These are phyloP conservation scores for Rhopalosiphum maidis DNA, from an alignment of 1,140 invertebrate species.

Conservation along the genomic window DNA sequence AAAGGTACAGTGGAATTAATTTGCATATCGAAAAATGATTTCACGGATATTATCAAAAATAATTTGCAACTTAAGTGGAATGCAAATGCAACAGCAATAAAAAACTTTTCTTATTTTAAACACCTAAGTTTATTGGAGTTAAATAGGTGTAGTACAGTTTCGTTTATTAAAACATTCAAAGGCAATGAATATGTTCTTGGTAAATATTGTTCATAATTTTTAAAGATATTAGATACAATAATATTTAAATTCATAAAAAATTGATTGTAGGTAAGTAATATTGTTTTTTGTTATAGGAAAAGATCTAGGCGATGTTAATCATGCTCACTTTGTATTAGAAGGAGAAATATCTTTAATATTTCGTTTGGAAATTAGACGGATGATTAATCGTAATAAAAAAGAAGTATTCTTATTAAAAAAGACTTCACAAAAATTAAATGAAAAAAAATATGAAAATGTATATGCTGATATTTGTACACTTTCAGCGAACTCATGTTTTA, in stretches of 20 bases:
- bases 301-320: background rate
- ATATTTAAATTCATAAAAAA: background rate
- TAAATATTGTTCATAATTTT: background rate
- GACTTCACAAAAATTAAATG: no score
- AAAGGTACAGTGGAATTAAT: slow-evolving; percentile 30
- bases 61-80: background rate
- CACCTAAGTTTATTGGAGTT: background rate
- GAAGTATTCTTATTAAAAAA: background rate
- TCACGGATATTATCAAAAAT: background rate
- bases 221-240: background rate
- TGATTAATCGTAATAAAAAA: background rate
- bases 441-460: background rate
- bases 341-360: background rate
- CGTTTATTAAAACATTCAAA: slow-evolving; percentile 25
- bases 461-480: background rate
- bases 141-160: slow-evolving; percentile 26
- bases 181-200: background rate
- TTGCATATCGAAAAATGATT: slow-evolving; percentile 28
- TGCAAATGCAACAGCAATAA: background rate
- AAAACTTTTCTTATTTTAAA: background rate
- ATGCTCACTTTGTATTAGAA: slow-evolving; percentile 16
- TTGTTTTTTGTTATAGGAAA: background rate
- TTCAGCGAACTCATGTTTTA: background rate
- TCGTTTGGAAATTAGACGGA: background rate
- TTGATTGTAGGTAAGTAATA: background rate